Conservation (phyloP, 2,797 vertebrate genomes). For the Ataeniobius toweri region DNA sequence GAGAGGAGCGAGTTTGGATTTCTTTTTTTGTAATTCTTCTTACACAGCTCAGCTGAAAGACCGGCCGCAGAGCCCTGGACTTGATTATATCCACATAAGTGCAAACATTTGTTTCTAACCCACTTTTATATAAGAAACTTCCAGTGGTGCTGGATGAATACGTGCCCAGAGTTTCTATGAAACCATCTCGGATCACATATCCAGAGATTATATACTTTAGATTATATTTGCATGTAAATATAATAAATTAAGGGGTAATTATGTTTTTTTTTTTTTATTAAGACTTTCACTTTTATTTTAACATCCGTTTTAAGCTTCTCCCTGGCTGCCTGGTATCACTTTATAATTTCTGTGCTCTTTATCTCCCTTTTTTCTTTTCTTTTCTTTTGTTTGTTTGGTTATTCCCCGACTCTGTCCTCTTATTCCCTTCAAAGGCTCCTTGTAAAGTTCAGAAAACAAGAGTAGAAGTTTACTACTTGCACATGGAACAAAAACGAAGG, state of each 20-base stretch:
- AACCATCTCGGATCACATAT: constrained; percentile 53
- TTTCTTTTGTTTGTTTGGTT: constrained; percentile 32
- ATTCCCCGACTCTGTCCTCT: constrained; percentile 52
- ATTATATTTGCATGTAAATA: constrained; percentile 36
- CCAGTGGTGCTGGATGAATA: constrained; percentile 71
- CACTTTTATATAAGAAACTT: constrained; percentile 81
- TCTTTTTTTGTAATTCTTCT: constrained; percentile 37
- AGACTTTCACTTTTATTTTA: constrained; percentile 25
- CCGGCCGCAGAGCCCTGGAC: constrained; percentile 70
- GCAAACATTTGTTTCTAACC: constrained; percentile 83
- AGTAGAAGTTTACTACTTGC: constrained; percentile 76
- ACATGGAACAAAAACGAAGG: constrained; percentile 44
- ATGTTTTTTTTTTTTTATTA: constrained; percentile 38
- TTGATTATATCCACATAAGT: constrained; percentile 83
- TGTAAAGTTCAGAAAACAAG: constrained; percentile 79
- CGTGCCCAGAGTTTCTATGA: constrained; percentile 59
- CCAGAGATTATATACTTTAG: constrained; percentile 41
- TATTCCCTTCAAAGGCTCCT: constrained; percentile 72
- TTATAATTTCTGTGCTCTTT: constrained; percentile 39
- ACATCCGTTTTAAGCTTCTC: constrained; percentile 29
- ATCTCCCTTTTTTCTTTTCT: constrained; percentile 10
- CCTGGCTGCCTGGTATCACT: constrained; percentile 42
- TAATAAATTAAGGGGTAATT: constrained; percentile 14
- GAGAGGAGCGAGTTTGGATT: constrained; percentile 55
- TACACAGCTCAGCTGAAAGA: constrained; percentile 71